A percentile compares a stretch with the other conserved stretches of the same genome.
These are phyloP conservation scores for Euleptes europaea DNA, from an alignment of 2,113 vertebrate species.

Conservation along the genomic window DNA sequence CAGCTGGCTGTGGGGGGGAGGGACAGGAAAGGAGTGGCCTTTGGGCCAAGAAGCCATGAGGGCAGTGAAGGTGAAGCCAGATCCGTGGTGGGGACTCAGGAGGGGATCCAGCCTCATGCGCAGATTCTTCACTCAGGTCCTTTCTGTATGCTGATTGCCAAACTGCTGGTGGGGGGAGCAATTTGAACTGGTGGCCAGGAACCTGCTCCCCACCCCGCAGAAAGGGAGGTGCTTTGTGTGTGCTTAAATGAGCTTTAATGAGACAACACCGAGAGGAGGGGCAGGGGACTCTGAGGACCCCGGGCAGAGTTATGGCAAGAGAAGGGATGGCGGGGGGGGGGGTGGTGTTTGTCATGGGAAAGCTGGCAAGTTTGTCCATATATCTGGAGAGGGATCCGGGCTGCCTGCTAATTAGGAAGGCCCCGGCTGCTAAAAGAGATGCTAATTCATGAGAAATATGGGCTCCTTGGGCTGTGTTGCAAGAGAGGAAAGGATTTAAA, in stretches of 20 bases:
- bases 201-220: no score
- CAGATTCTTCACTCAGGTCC: neutral
- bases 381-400: slow-evolving; percentile 34
- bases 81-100: no score
- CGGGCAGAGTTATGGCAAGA: slow-evolving; percentile 11
- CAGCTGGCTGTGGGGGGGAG: no score
- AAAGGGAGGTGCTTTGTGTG: neutral
- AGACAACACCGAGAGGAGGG: neutral
- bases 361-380: slow-evolving; percentile 8
- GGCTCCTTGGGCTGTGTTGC: neutral
- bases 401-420: slow-evolving; percentile 45
- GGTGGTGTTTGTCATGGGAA: slow-evolving; percentile 17
- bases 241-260: neutral
- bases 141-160: no score
- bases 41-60: no score
- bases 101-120: no score
- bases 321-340: neutral
- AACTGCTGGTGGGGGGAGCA: neutral
- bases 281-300: neutral
- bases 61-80: no score
- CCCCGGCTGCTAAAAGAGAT: slow-evolving; percentile 36
- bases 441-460: slow-evolving; percentile 18
- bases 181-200: neutral
- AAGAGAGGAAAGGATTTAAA: slow-evolving; percentile 43
- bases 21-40: no score